These are phyloP conservation scores for Mantis religiosa DNA, from an alignment of 2,888 invertebrate species.

Conservation along the genomic window DNA sequence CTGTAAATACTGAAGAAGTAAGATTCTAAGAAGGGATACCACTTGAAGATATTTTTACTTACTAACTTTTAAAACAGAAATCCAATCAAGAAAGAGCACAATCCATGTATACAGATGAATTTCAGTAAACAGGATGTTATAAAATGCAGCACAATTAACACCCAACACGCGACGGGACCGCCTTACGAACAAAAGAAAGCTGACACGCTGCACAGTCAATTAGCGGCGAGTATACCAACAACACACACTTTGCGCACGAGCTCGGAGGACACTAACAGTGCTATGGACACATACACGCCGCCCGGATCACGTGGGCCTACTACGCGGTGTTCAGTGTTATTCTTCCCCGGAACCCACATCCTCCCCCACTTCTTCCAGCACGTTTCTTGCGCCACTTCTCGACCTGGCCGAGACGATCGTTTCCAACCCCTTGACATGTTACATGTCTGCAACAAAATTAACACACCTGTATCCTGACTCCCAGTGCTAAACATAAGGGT, in stretches of 20 bases:
- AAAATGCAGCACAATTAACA: neutral
- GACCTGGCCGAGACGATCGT: neutral
- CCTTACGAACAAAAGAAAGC: neutral
- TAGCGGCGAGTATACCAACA: neutral
- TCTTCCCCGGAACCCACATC: neutral
- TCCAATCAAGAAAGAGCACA: neutral
- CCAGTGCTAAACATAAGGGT: neutral
- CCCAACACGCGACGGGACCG: neutral
- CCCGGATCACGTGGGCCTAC: neutral
- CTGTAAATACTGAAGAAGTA: too few relatives aligned
- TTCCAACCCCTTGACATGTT: neutral
- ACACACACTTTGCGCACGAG: too few relatives aligned
- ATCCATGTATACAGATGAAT: neutral
- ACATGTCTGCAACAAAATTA: neutral
- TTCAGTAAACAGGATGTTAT: neutral
- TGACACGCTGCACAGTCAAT: neutral
- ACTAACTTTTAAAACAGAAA: neutral
- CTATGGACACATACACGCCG: neutral
- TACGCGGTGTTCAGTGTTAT: neutral
- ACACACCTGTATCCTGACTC: neutral
- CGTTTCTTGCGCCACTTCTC: neutral
- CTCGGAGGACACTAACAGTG: neutral
- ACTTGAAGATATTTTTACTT: neutral
- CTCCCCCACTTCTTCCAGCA: neutral
- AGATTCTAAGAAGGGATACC: too few relatives aligned